Conservation (phyloP, 2,888 invertebrate genomes). For the Liodrosophila aerea region DNA sequence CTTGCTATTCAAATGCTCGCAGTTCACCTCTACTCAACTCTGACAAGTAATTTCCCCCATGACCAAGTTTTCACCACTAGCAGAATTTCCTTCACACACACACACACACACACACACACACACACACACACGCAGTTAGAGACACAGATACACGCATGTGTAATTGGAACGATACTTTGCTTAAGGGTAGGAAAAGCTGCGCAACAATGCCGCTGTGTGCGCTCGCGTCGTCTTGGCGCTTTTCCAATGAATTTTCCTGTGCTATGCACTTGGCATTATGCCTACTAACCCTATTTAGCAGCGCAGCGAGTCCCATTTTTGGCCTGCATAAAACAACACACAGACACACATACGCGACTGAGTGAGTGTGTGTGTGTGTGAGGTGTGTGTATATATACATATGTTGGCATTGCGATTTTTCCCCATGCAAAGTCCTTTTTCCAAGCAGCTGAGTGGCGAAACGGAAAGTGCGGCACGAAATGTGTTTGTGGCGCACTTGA, state of each 20-base stretch:
- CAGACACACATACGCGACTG: conserved; percentile 13
- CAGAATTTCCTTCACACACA: conserved; percentile 38
- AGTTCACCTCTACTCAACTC: conserved; percentile 23
- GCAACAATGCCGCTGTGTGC: conserved; percentile 61
- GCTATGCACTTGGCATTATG: conserved; percentile 82
- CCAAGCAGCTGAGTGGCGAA: conserved; percentile 58
- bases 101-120: not conserved
- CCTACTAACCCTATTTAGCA: conserved; percentile 83
- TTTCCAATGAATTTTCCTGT: conserved; percentile 29
- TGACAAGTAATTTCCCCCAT: conserved; percentile 6
- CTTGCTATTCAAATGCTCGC: not conserved
- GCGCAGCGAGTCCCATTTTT: conserved; percentile 81
- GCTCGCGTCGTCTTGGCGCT: not conserved
- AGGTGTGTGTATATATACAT: not conserved
- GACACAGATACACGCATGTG: conserved; percentile 7
- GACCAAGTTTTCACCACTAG: conserved; percentile 7
- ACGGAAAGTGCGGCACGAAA: conserved; percentile 69
- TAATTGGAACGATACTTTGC: conserved; percentile 48
- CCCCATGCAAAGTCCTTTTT: conserved; percentile 56
- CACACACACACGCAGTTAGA: not conserved
- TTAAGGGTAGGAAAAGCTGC: conserved; percentile 75
- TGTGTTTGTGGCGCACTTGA: conserved; percentile 77
- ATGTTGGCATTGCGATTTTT: conserved; percentile 51
- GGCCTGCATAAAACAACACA: conserved; percentile 50
- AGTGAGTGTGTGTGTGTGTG: not conserved